Conservation (phyloP, 2,797 vertebrate species). For the Malurus leucopterus region DNA sequence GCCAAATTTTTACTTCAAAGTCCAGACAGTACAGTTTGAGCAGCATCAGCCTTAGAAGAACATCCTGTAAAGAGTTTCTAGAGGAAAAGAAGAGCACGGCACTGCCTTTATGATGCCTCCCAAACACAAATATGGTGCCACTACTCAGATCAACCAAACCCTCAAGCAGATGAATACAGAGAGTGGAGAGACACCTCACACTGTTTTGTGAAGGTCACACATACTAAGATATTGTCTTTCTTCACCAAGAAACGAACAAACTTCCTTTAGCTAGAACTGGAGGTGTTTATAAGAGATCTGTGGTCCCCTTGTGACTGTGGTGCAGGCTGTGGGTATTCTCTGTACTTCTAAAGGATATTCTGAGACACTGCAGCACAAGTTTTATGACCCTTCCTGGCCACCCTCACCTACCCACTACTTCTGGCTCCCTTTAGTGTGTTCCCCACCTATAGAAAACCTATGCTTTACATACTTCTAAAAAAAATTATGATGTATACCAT, state of each 20-base stretch:
- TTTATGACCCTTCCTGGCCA: not conserved
- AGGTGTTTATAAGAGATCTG: not conserved
- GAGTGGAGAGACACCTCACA: not conserved
- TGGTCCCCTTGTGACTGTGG: not conserved
- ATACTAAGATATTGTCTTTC: not conserved
- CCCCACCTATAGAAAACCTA: not conserved
- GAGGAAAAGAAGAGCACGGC: not conserved
- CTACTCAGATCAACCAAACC: not conserved
- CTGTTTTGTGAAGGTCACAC: not conserved
- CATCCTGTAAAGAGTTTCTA: not conserved
- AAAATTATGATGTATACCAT: not conserved
- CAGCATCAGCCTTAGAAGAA: not conserved
- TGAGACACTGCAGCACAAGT: not conserved
- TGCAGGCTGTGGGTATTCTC: not conserved
- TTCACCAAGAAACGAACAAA: not conserved
- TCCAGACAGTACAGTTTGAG: not conserved
- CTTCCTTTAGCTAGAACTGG: not conserved
- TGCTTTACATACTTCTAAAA: not conserved
- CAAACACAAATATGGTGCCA: not conserved
- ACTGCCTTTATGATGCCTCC: not conserved
- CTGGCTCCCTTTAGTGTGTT: not conserved
- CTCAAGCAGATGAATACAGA: not conserved
- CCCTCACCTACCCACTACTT: not conserved
- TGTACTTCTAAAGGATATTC: not conserved
- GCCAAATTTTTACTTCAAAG: not conserved